Evolutionary conservation across 2,888 invertebrate genomes (phyloP).

Genomic region (Vandiemenella viatica): DNA sequence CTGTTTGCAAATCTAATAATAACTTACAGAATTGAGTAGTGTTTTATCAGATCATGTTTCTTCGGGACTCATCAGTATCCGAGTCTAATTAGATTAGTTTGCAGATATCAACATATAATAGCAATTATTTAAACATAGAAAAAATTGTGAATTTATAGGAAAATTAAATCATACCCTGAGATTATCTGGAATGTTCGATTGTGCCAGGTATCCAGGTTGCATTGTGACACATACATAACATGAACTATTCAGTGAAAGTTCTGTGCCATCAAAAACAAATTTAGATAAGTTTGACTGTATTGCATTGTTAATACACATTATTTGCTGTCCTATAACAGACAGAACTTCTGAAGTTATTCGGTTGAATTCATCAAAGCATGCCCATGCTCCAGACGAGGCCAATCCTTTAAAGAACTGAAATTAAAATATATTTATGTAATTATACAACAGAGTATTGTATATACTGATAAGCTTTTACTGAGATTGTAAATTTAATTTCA

Average conservation of each 20-base stretch:
- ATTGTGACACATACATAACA: conserved; percentile 71
- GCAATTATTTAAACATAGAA: no score
- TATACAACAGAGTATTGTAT: no score
- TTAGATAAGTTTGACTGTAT: conserved; percentile 46
- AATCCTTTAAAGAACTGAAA: conserved; percentile 62
- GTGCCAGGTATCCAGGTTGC: conserved; percentile 68
- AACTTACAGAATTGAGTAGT: no score
- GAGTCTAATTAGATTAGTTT: no score
- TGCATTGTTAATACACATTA: conserved; percentile 62
- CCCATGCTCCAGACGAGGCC: conserved; percentile 73
- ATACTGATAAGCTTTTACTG: no score
- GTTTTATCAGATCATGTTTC: no score
- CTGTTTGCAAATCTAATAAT: no score
- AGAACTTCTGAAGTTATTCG: conserved; percentile 71
- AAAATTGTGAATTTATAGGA: no score
- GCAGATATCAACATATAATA: no score
- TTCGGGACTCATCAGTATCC: no score
- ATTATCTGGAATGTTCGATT: conserved; percentile 73
- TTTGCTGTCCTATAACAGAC: conserved; percentile 77
- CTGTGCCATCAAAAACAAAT: conserved; percentile 66
- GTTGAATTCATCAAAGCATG: conserved; percentile 80
- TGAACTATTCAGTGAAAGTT: conserved; percentile 52
- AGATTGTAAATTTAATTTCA: no score
- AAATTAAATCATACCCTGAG: conserved; percentile 37
- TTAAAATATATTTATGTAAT: conserved; percentile 10